Percentiles rank a stretch among this genome's conserved stretches.
Evolutionary conservation across 2,113 vertebrate genomes (phyloP).

Genomic region (Aspiorhynchus laticeps): DNA sequence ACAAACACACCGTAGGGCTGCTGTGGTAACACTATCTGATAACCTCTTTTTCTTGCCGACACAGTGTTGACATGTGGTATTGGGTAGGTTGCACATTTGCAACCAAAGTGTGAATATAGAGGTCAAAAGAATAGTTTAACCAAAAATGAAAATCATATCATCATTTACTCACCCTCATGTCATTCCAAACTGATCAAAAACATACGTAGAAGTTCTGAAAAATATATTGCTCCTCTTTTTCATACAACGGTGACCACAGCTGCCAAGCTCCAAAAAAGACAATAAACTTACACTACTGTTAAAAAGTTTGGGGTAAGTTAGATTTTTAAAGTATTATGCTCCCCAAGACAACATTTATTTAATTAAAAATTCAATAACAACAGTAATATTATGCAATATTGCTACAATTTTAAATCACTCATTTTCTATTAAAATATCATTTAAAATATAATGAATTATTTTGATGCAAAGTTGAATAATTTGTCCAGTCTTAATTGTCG

Average conservation of each 20-base stretch:
- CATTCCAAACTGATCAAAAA: background rate
- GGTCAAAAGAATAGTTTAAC: background rate
- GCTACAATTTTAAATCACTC: background rate
- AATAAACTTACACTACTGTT: background rate
- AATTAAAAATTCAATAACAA: background rate
- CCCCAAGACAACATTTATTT: too few relatives aligned
- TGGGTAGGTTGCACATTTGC: background rate
- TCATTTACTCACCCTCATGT: background rate
- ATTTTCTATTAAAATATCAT: background rate
- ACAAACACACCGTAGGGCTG: background rate
- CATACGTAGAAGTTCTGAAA: background rate
- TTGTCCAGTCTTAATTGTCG: too few relatives aligned
- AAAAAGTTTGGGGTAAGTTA: background rate
- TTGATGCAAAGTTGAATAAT: background rate
- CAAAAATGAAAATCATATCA: background rate
- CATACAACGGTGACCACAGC: background rate
- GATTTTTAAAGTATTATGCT: background rate
- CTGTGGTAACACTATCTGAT: background rate
- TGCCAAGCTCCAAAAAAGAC: background rate
- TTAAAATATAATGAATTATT: background rate
- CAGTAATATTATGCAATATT: background rate
- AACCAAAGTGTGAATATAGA: background rate
- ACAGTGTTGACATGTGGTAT: background rate
- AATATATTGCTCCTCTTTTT: background rate
- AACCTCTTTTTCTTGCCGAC: conserved; percentile 11